These are phyloP conservation scores for Microchirus variegatus DNA, from an alignment of 2,797 vertebrate species.

Conservation along the genomic window DNA sequence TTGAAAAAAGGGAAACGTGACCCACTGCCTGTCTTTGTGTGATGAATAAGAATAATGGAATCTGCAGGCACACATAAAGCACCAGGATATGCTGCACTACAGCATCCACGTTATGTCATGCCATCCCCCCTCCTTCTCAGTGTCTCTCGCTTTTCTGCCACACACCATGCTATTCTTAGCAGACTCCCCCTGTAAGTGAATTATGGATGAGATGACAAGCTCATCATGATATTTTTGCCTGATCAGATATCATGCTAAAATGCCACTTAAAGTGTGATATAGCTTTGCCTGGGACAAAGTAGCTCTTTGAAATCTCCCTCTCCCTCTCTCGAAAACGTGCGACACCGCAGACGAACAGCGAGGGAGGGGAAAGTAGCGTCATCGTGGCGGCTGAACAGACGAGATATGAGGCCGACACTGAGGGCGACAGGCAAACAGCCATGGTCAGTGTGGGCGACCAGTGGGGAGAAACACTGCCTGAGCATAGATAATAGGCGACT, in stretches of 20 bases:
- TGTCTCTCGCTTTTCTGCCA: constrained; percentile 24
- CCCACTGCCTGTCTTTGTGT: constrained; percentile 37
- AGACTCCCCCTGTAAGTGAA: constrained; percentile 66
- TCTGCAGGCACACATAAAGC: constrained; percentile 15
- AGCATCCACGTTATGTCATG: constrained; percentile 41
- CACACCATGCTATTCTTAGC: constrained; percentile 66
- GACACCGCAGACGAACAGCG: constrained; percentile 10
- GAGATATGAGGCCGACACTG: constrained; percentile 58
- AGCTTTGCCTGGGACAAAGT: constrained; percentile 35
- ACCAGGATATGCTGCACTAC: constrained; percentile 21
- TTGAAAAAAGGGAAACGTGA: constrained; percentile 56
- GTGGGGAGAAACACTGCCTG: constrained; percentile 52
- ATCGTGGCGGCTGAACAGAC: constrained; percentile 40
- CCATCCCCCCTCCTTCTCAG: constrained; percentile 37
- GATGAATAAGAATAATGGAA: constrained; percentile 44
- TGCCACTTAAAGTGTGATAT: constrained; percentile 76
- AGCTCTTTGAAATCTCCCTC: background rate
- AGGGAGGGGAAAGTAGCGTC: constrained; percentile 19
- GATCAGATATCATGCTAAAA: constrained; percentile 77
- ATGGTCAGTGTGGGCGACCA: constrained; percentile 53
- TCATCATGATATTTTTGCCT: constrained; percentile 69
- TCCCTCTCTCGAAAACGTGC: constrained; percentile 18
- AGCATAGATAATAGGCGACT: constrained; percentile 55
- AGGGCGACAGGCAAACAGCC: constrained; percentile 60
- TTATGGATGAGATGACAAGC: constrained; percentile 79